Evolutionary conservation across 64 coral and sea anemone species (phyloP), one percentile per base, ranked within the genome.

Genomic region (Actinia equina): DNA sequence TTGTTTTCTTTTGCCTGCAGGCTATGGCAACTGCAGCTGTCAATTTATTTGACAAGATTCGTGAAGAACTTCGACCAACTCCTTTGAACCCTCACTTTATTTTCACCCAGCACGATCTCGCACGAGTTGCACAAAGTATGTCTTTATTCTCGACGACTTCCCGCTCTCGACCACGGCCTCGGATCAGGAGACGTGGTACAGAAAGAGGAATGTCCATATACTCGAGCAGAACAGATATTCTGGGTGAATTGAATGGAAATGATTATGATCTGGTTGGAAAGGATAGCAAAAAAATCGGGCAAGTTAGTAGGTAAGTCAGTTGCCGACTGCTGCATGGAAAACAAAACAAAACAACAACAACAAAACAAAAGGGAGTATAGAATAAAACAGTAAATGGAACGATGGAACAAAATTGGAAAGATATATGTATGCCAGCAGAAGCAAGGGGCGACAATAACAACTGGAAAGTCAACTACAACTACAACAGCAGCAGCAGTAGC

Each of bases 21-120:
- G 97, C 93, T 46, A 90, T 99, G 76, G 91, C 97, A 26, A 67
- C 71, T 43, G 93, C 97, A n/a, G 88, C 93, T 22, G 86, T 99
- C 59, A 86, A 90, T 53, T 82, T 99, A 85, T 94, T 88, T 56
- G 84, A 64, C 52, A 67, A 78, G 18, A 57, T 99, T 30, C 84
- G 61, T 18, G 42, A 93, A 12, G 88, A 99, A 78, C 91, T 99
- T 18, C 97, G 91, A 52, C 97, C 93, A 17, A 95, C 70, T 42
- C 93, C 97, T 53, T 63, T 88, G 19, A 83, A 95, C 58, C 97
- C 97, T 17, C 97, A 99, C 71, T 99, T 91, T 25, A 30, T 99
- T 1, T 99, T 99, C 88, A 99, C 93, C 27, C 93, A 99, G n/a
- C 97, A 99, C 83, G 97, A 99, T 51, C 64, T 99, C 46, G 86